Conservation (phyloP, 2,113 vertebrate genomes). For the rabbit (Oryctolagus cuniculus) region DNA sequence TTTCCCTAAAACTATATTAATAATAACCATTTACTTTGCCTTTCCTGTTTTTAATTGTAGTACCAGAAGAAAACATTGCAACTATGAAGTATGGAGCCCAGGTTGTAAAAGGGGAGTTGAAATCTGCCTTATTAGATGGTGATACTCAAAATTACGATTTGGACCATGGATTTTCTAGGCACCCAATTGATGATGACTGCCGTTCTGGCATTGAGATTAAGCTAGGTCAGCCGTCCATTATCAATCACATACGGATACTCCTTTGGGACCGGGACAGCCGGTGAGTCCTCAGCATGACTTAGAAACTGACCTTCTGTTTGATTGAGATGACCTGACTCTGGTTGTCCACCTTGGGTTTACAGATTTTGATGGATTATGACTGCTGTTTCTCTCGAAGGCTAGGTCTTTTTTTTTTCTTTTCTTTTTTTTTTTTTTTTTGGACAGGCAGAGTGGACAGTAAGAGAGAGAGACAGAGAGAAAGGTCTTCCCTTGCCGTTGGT, state of each 20-base stretch:
- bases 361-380: conserved; percentile 9
- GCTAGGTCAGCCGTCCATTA: conserved; percentile 95
- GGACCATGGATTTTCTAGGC: conserved; percentile 99
- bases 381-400: conserved; percentile 53
- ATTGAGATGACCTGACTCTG: not conserved
- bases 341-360: conserved; percentile 46
- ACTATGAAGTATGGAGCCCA: conserved; percentile 99
- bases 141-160: conserved; percentile 99
- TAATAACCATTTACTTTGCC: conserved; percentile 1
- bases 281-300: conserved; percentile 84
- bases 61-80: conserved; percentile 98
- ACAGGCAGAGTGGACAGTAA: too few relatives aligned
- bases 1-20: not conserved
- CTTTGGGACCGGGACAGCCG: conserved; percentile 98
- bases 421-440: too few relatives aligned
- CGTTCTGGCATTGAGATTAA: conserved; percentile 96
- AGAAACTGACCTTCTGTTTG: not conserved
- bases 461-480: too few relatives aligned
- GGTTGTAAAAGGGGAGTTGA: conserved; percentile 98
- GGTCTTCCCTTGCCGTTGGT: too few relatives aligned
- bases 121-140: conserved; percentile 96
- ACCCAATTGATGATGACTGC: conserved; percentile 97
- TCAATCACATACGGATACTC: conserved; percentile 97
- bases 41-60: conserved; percentile 85
- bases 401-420: too few relatives aligned